Conservation (phyloP, 2,888 invertebrate species). For the Galeruca laticollis region DNA sequence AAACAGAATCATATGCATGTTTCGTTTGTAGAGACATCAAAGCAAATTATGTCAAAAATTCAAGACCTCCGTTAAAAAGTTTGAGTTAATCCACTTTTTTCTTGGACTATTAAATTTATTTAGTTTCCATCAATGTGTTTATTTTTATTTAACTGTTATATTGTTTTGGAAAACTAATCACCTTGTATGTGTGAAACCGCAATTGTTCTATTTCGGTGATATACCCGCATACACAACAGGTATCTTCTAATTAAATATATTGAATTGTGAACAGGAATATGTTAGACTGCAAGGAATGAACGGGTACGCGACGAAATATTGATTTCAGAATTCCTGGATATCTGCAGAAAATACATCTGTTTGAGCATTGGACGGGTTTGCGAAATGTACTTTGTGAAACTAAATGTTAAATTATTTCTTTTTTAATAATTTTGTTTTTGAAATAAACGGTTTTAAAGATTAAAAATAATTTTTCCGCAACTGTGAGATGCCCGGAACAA, state of each 20-base stretch:
- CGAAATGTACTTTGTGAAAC: neutral
- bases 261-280: neutral
- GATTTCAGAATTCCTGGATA: slow-evolving; percentile 3
- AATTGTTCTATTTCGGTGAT: neutral
- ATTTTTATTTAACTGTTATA: neutral
- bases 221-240: neutral
- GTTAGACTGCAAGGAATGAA: neutral
- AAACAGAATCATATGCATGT: no score
- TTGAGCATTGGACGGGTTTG: neutral
- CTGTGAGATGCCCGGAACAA: no score
- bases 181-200: neutral
- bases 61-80: no score
- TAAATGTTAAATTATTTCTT: neutral
- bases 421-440: neutral
- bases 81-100: no score
- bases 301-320: neutral
- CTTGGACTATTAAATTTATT: no score
- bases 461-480: no score
- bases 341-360: neutral
- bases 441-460: no score
- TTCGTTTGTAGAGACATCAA: no score
- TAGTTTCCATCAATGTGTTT: no score
- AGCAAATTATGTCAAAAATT: no score
- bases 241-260: neutral
- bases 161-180: neutral